Base-by-base conservation (phyloP, 2,888 invertebrate genomes). In the Orthosia incerta region DNA sequence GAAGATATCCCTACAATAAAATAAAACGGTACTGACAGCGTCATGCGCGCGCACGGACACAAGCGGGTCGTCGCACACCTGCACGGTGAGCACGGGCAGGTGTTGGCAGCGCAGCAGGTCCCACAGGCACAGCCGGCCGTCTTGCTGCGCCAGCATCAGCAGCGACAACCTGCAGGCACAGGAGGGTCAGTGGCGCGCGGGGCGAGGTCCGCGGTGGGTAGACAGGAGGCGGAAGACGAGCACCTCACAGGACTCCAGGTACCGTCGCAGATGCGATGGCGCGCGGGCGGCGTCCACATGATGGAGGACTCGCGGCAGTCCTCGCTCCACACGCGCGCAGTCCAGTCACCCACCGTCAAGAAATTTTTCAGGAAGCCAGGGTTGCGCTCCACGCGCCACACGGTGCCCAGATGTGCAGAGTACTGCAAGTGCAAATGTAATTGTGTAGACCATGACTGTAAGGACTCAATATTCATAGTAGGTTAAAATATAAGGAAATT, bases 281-380 rank as follows among this genome's bases (percentile, higher is more conserved):
- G 97, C 85, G 97, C 97, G 85, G 96, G 97, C 87, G 97, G 97
- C 16, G 99, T 98, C 99, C 99, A 99, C 91, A 99, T 97, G 61
- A 99, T 98, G 12, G 98, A 97, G 60, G 99, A 98, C 91, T 99
- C 99, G 76, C 97, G 97, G 90, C 99, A 99, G 90, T 99, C 99
- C 93, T 99, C 99, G 4, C 99, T 98, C 99, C 99, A 99, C 85
- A 99, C 98, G 85, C 98, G 97, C 1, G 98, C 98, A 59, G 98
- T 98, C 98, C 99, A 99, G 93, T 99, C 99, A 2, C 99, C 99
- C 59, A 99, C 98, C 0, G 99, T 98, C 74, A 99, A 95, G 93
- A 99, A 99, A 93, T 99, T 99, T 94, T 99, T 99, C 2, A 98
- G 97, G 94, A 99, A 99, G 46, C 97, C 98, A 0, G 99, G 98